phyloP scores from a whole-genome alignment of 2,113 vertebrate species.

The Aegithalos caudatus region DNA sequence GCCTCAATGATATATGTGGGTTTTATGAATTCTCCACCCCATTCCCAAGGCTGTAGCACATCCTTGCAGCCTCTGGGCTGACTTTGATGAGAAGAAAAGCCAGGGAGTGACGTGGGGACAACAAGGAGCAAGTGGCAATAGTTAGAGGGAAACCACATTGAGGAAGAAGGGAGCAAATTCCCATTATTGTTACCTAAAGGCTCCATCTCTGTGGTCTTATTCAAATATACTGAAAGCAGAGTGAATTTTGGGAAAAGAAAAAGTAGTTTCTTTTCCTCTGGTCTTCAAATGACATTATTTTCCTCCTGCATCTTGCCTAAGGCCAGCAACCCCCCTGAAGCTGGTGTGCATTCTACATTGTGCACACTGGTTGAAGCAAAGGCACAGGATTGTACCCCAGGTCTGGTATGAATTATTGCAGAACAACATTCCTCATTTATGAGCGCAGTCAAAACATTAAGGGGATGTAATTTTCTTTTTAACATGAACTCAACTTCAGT shows the following conservation, averaged over 20 bases:
- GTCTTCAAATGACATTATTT: not conserved
- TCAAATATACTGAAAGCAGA: not conserved
- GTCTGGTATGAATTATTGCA: slow-evolving; percentile 23
- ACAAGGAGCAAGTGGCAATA: not conserved
- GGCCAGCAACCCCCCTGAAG: not conserved
- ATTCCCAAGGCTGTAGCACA: not conserved
- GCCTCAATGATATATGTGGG: too few species aligned
- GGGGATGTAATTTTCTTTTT: not conserved
- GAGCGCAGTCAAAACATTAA: not conserved
- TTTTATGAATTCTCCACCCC: not conserved
- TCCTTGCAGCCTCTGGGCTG: not conserved
- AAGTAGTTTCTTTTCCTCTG: not conserved
- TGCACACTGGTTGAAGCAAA: not conserved
- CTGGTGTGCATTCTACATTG: not conserved
- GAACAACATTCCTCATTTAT: slow-evolving; percentile 37
- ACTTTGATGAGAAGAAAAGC: not conserved
- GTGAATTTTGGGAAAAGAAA: not conserved
- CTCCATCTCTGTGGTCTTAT: not conserved
- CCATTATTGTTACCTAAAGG: not conserved
- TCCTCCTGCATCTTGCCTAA: not conserved
- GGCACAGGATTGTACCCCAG: not conserved
- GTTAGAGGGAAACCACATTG: not conserved
- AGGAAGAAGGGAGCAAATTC: not conserved
- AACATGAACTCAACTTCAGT: not conserved
- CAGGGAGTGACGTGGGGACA: not conserved